These are phyloP conservation scores for Casuarius casuarius DNA, from an alignment of 2,113 vertebrate species.

Conservation along the genomic window DNA sequence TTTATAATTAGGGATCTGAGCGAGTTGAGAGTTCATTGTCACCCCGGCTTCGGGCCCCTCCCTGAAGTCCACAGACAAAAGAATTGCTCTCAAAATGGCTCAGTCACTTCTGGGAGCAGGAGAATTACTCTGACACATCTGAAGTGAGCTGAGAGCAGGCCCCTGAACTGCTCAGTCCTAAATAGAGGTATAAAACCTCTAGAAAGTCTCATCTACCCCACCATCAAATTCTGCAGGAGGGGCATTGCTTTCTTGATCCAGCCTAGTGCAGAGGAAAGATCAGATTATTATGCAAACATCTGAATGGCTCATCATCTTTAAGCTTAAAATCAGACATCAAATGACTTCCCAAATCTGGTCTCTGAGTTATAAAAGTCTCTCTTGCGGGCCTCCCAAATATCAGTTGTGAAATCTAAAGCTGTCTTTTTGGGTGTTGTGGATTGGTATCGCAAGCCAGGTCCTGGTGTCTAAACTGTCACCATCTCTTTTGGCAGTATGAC, in stretches of 20 bases:
- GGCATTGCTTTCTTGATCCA: not conserved
- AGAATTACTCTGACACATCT: fast-evolving
- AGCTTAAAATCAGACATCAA: not conserved
- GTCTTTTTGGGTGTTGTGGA: not conserved
- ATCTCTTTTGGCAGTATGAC: no score
- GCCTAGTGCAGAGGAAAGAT: not conserved
- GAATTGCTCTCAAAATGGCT: not conserved
- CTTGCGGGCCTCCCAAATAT: fast-evolving
- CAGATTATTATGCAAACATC: not conserved
- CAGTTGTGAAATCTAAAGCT: not conserved
- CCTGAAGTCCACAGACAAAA: not conserved
- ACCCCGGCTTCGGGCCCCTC: not conserved
- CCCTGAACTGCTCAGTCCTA: not conserved
- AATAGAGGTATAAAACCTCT: not conserved
- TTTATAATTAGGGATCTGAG: not conserved
- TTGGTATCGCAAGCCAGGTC: fast-evolving
- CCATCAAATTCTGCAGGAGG: fast-evolving
- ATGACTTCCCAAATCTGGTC: not conserved
- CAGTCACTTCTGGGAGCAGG: not conserved
- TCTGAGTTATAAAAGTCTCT: not conserved
- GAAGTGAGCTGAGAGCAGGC: not conserved
- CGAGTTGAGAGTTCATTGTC: not conserved
- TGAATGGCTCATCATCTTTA: not conserved
- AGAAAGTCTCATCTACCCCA: fast-evolving
- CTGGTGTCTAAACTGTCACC: fast-evolving